phyloP scores from a whole-genome alignment of 2,888 invertebrate genomes.

The Tinea trinotella region DNA sequence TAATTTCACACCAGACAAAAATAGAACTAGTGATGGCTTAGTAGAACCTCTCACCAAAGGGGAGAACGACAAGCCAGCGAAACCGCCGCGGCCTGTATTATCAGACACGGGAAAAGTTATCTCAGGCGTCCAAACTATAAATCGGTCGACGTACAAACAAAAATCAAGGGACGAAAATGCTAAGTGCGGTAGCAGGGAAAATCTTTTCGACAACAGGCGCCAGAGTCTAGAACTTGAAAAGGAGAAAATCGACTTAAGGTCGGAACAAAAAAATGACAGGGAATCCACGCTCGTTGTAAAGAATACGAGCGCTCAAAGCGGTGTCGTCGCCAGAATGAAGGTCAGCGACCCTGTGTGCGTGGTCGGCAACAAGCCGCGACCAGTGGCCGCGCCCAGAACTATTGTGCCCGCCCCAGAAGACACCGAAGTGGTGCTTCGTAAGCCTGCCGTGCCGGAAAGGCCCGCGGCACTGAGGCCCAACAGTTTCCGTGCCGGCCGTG shows the following conservation, averaged over 20 bases:
- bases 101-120: slow-evolving; percentile 63
- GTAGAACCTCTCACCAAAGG: slow-evolving; percentile 40
- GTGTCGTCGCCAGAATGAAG: slow-evolving; percentile 54
- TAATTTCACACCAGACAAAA: slow-evolving; percentile 68
- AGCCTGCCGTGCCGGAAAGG: slow-evolving; percentile 87
- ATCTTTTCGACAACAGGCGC: slow-evolving; percentile 53
- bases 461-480: slow-evolving; percentile 78
- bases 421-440: slow-evolving; percentile 71
- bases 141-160: slow-evolving; percentile 71
- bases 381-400: slow-evolving; percentile 62
- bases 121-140: slow-evolving; percentile 73
- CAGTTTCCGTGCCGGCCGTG: slow-evolving; percentile 59
- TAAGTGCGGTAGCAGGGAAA: slow-evolving; percentile 51
- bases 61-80: slow-evolving; percentile 70
- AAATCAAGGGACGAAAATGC: slow-evolving; percentile 59
- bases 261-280: slow-evolving; percentile 27
- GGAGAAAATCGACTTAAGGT: slow-evolving; percentile 47
- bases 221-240: slow-evolving; percentile 72
- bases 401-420: slow-evolving; percentile 38
- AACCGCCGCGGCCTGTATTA: slow-evolving; percentile 74
- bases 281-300: slow-evolving; percentile 41
- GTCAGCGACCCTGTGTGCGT: slow-evolving; percentile 65
- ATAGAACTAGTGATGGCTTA: slow-evolving; percentile 40
- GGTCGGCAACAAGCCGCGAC: slow-evolving; percentile 33
- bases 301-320: slow-evolving; percentile 58